A percentile compares a stretch with the other conserved stretches of the same genome.
phyloP scores from a whole-genome alignment of 2,113 vertebrate genomes.

The Elachura formosa region DNA sequence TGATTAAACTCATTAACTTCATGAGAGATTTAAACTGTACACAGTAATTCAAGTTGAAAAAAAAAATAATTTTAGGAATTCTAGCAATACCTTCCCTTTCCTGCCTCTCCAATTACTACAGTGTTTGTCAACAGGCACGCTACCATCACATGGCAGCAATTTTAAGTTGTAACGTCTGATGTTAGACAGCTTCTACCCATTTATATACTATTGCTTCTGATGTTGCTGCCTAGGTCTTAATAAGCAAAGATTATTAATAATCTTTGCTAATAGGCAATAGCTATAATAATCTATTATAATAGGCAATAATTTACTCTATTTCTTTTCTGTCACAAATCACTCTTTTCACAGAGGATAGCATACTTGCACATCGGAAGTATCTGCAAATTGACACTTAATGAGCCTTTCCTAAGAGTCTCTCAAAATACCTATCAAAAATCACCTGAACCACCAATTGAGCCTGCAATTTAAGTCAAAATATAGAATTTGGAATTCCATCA shows the following conservation, averaged over 20 bases:
- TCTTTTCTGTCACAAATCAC: not conserved
- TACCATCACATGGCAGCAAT: not conserved
- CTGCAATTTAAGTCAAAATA: not conserved
- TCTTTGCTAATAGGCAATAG: too few species aligned
- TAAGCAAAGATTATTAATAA: too few species aligned
- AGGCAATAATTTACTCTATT: not conserved
- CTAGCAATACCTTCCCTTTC: not conserved
- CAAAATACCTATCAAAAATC: not conserved
- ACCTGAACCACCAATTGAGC: not conserved
- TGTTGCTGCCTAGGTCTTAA: not conserved
- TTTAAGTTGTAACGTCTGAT: not conserved
- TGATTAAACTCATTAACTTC: not conserved
- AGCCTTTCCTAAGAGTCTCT: not conserved
- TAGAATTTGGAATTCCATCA: not conserved
- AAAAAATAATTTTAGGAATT: not conserved
- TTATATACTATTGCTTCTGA: not conserved
- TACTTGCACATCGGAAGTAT: not conserved
- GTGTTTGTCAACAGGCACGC: not conserved
- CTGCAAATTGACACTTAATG: not conserved
- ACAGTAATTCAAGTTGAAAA: not conserved
- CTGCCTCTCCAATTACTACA: not conserved
- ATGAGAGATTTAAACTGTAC: not conserved
- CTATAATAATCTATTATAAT: too few species aligned
- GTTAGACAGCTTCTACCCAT: not conserved
- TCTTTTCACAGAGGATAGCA: not conserved